Conservation (phyloP, 2,888 invertebrate species). For the Acanthosepion pharaonis region DNA sequence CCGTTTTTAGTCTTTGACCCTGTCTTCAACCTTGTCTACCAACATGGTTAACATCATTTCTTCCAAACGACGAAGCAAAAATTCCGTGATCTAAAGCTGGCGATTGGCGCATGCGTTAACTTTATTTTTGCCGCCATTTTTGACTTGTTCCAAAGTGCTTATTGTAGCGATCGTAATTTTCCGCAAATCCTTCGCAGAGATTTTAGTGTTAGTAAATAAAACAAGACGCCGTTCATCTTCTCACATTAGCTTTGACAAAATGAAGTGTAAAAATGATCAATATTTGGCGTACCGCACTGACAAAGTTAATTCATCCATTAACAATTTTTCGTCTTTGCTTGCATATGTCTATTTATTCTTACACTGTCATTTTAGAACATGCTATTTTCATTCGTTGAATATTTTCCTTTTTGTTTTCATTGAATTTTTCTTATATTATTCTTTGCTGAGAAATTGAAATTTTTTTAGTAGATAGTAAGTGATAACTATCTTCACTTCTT, state of each 20-base stretch:
- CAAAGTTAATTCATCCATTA: background rate
- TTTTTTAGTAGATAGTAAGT: no score
- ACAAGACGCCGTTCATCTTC: background rate
- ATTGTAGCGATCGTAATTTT: background rate
- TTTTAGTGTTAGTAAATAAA: background rate
- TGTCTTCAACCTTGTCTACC: background rate
- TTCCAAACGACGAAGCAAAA: background rate
- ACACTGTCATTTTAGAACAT: background rate
- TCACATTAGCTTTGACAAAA: background rate
- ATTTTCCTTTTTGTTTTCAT: background rate
- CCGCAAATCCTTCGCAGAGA: background rate
- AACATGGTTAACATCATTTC: background rate
- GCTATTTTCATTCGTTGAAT: background rate
- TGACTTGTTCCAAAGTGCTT: background rate
- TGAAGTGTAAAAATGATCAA: background rate
- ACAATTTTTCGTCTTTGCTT: background rate
- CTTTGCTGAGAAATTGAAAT: background rate
- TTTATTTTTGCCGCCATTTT: constrained; percentile 8
- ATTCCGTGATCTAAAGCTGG: background rate
- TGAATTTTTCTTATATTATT: background rate
- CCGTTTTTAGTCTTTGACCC: background rate
- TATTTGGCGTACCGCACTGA: background rate
- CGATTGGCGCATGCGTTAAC: background rate
- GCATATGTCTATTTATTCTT: background rate
- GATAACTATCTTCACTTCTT: no score